A percentile compares a stretch with the other conserved stretches of the same genome.
Evolutionary conservation across 2,113 vertebrate species (phyloP).

Genomic region (Notothenia coriiceps): DNA sequence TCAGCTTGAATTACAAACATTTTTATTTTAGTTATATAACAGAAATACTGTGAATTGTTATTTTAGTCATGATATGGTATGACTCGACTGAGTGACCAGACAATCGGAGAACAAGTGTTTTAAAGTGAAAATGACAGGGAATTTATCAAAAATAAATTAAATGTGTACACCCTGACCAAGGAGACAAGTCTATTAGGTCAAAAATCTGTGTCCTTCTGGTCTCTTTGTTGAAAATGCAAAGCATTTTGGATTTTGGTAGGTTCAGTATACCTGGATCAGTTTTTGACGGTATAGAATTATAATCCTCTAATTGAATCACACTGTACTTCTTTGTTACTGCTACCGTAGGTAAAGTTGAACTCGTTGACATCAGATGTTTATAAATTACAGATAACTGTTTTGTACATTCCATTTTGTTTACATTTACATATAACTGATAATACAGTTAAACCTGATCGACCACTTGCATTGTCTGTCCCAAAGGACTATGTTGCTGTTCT

Average conservation of each 20-base stretch:
- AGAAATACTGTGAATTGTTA: neutral
- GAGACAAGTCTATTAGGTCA: neutral
- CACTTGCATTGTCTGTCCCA: slow-evolving; percentile 1
- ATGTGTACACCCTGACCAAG: neutral
- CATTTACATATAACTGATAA: neutral
- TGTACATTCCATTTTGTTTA: too few relatives aligned
- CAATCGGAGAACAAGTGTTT: neutral
- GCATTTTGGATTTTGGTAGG: neutral
- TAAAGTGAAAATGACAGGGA: neutral
- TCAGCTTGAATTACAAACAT: neutral
- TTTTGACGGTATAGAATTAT: neutral
- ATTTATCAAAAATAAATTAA: too few relatives aligned
- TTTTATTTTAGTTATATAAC: too few relatives aligned
- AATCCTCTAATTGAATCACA: neutral
- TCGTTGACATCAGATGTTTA: slow-evolving; percentile 24
- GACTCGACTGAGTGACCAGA: neutral
- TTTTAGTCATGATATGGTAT: neutral
- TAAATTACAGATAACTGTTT: slow-evolving; percentile 35
- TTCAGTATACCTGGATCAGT: neutral
- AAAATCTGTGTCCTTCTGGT: neutral
- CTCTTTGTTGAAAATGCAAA: neutral
- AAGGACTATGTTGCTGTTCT: neutral
- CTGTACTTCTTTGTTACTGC: neutral
- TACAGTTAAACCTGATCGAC: slow-evolving; percentile 30
- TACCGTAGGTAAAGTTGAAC: neutral